Evolutionary conservation across 1,140 invertebrate genomes (phyloP).

Genomic region (Tetragnatha versicolor): DNA sequence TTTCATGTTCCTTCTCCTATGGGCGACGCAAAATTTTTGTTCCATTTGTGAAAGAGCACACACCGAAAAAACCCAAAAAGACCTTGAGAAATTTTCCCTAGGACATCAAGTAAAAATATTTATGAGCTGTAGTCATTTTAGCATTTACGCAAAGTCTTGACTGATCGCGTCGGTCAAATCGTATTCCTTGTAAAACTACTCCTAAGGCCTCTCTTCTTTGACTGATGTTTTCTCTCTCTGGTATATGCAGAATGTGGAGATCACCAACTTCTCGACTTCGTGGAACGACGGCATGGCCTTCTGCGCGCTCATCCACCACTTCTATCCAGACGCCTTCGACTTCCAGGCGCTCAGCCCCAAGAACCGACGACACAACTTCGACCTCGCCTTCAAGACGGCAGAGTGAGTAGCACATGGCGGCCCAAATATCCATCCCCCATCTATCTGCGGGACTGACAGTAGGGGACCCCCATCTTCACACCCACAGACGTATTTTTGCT

Average conservation of each 20-base stretch:
- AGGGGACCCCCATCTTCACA: neutral
- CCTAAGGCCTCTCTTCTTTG: too few species aligned
- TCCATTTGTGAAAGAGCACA: too few species aligned
- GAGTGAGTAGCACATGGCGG: conserved; percentile 80
- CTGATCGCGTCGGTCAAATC: too few species aligned
- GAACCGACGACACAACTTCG: conserved; percentile 90
- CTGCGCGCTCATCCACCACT: conserved; percentile 95
- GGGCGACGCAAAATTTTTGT: too few species aligned
- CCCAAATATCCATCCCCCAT: neutral
- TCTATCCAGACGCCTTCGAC: conserved; percentile 94
- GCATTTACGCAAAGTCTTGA: too few species aligned
- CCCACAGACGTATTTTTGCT: neutral
- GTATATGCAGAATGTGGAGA: conserved; percentile 89
- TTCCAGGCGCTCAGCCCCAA: conserved; percentile 84
- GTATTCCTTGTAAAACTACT: too few species aligned
- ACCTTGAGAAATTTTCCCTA: too few species aligned
- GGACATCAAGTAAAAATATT: too few species aligned
- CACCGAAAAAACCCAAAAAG: too few species aligned
- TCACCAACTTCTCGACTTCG: conserved; percentile 95
- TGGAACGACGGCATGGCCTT: conserved; percentile 97
- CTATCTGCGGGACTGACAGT: neutral
- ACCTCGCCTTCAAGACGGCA: conserved; percentile 93
- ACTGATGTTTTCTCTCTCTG: too few species aligned
- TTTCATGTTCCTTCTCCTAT: too few species aligned
- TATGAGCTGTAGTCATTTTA: too few species aligned